Base-by-base conservation (phyloP, 2,888 invertebrate genomes). In the Adela reaumurella region DNA sequence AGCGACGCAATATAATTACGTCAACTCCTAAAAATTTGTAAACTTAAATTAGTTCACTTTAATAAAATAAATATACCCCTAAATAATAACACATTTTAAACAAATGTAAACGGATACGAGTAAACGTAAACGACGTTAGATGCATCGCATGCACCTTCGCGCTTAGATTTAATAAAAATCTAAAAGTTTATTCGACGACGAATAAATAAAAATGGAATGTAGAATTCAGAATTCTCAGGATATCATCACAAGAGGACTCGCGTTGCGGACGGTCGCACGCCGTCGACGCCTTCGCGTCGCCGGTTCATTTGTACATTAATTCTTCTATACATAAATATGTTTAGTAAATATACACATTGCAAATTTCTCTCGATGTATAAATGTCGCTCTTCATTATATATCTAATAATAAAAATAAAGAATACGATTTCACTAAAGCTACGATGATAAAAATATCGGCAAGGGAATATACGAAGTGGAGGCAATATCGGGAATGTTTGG, bases 101-200 rank as follows among this genome's bases (percentile, higher is more conserved):
- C 35, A 35, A n/a, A n/a, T n/a, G n/a, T n/a, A n/a, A n/a, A 35
- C 35, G 8, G 24, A 24, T 74, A 73, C 19, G 17, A 16, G 70
- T 68, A 76, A 73, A 74, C 74, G 74, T 74, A 73, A 74, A 74
- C 74, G 74, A n/a, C n/a, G n/a, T n/a, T n/a, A n/a, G n/a, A 35
- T 70, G 78, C 77, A 78, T 78, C 63, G 73, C 62, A 78, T 78
- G 78, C 77, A 68, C 56, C 60, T 58, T 17, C 24, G 28, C 35
- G 24, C 24, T 24, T 6, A 24, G 5, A 18, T 19, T 16, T 45
- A 19, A 43, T 28, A 41, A 20, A 19, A 17, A 17, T 48, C 28
- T 17, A 48, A 48, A 43, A 62, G 64, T 62, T 65, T 61, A 65
- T 65, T 67, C 4, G 24, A 24, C 8, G 4, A 65, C 52, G 61